Evolutionary conservation across 2,797 vertebrate species (phyloP).

Genomic region (Enteromius trimaculatus): DNA sequence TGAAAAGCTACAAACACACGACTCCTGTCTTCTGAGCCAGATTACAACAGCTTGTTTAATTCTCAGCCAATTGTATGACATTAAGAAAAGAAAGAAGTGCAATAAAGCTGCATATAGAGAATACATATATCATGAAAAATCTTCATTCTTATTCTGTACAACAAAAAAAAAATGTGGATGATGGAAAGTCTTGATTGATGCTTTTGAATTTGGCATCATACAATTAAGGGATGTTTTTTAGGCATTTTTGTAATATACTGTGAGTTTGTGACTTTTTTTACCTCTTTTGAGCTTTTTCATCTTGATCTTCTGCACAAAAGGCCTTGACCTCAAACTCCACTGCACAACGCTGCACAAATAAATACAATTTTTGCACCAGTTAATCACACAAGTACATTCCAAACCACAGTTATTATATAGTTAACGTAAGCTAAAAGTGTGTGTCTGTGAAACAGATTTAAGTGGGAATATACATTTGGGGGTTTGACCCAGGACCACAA

Average conservation of each 20-base stretch:
- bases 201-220: neutral
- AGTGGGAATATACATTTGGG: too few relatives aligned
- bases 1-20: neutral
- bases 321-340: conserved; percentile 94
- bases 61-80: neutral
- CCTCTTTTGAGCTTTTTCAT: conserved; percentile 85
- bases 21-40: neutral
- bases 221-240: too few relatives aligned
- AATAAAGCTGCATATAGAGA: too few relatives aligned
- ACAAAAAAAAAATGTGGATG: too few relatives aligned
- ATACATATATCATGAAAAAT: too few relatives aligned
- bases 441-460: too few relatives aligned
- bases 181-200: neutral
- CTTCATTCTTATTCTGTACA: too few relatives aligned
- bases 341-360: conserved; percentile 81
- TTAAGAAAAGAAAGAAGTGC: neutral
- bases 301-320: conserved; percentile 80
- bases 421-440: neutral
- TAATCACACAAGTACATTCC: conserved; percentile 11
- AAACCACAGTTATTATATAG: neutral
- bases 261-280: conserved; percentile 63
- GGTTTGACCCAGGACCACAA: too few relatives aligned
- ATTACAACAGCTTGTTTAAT: neutral
- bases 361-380: neutral
- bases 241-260: too few relatives aligned